Base-by-base conservation (phyloP, 2,113 vertebrate genomes). In the Chloroceryle aenea region DNA sequence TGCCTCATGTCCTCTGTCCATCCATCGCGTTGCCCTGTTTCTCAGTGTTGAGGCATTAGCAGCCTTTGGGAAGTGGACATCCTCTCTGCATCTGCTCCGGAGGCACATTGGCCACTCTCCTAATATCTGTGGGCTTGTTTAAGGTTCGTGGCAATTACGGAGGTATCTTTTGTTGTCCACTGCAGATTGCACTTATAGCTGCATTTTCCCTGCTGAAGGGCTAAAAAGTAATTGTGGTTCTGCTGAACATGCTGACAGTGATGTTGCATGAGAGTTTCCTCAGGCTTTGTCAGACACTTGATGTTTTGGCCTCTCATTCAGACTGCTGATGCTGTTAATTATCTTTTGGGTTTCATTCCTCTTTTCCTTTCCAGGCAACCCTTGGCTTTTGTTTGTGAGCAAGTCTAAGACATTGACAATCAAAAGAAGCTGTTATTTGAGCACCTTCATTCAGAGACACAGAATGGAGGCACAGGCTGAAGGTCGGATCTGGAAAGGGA, bases 41-140 rank as follows among this genome's bases (percentile, higher is more conserved):
- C 30, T 22, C 36, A 19, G 12, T 27, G 38, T 10, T 22, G 34
- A 15, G 32, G n/a, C 2, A 26, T n/a, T 10, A 63, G 16, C 36
- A 53, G 19, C 52, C 8, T 5, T 6, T 3, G 14, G n/a, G 38
- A 43, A 55, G 10, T 2, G 9, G 29, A 5, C 10, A 10, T 15
- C 2, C 4, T 2, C 0, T 21, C 79, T 29, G 21, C 12, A 6
- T 15, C 36, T 45, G 21, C 4, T 48, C 64, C 25, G 63, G 16
- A 9, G 56, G 29, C n/a, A 29, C n/a, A 26, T 2, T 0, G 2
- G 7, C 4, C 22, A 40, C 3, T 10, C 27, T 9, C 1, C 0
- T 56, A 22, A 34, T 21, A 53, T 61, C 74, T 15, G 19, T 42
- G 20, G 40, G 17, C 21, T 79, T 38, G 40, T 29, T 77, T 42